These are phyloP conservation scores for Poeciliopsis presidionis DNA, from an alignment of 2,797 vertebrate genomes.

Conservation along the genomic window DNA sequence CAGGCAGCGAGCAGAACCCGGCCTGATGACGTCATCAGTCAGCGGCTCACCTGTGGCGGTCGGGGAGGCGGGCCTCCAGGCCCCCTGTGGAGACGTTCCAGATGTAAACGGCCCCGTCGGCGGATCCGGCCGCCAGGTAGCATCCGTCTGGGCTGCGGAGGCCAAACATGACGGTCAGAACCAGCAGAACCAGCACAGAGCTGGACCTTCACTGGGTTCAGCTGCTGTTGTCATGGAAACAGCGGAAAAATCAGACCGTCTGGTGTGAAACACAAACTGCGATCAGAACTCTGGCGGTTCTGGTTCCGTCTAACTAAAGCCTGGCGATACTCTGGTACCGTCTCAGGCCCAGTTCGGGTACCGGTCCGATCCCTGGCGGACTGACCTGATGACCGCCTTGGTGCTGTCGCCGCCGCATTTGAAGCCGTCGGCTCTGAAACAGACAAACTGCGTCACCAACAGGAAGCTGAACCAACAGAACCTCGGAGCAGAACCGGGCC, in stretches of 20 bases:
- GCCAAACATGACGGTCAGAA: neutral
- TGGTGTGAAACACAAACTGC: neutral
- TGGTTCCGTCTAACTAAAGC: neutral
- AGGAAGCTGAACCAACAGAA: neutral
- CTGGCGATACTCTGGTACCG: neutral
- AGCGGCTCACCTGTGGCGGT: conserved; percentile 82
- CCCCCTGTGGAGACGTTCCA: conserved; percentile 84
- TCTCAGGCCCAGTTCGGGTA: neutral
- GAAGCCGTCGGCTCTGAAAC: conserved; percentile 86
- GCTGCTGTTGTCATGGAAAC: conserved; percentile 72
- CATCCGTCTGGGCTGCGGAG: conserved; percentile 83
- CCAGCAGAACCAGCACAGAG: neutral
- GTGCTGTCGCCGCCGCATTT: conserved; percentile 90
- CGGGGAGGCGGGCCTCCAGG: conserved; percentile 81
- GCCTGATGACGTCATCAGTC: neutral
- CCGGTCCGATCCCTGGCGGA: neutral
- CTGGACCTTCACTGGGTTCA: no score
- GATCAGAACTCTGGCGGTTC: neutral
- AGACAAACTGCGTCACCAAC: neutral
- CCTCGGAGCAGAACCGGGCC: neutral
- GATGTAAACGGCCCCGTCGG: conserved; percentile 85
- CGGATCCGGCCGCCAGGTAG: conserved; percentile 84
- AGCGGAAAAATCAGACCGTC: neutral
- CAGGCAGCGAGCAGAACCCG: neutral
- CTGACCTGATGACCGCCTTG: conserved; percentile 90